These are phyloP conservation scores for Caenorhabditis sp. DNA, from an alignment of 2,888 invertebrate species.

Conservation along the genomic window DNA sequence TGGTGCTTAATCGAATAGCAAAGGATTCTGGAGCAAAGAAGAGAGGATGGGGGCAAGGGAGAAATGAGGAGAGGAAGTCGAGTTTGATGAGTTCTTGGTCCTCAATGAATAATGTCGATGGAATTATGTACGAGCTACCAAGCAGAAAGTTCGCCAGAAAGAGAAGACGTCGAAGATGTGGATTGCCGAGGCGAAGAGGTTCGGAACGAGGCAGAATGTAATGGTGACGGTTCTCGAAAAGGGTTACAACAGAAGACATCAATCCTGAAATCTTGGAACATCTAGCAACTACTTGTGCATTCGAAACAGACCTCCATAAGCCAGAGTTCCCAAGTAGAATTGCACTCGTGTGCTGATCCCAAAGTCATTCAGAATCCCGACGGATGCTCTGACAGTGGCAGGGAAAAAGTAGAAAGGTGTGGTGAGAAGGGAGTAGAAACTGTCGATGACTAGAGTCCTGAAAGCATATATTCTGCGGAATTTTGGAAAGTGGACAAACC, in stretches of 20 bases:
- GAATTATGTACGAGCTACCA: not conserved
- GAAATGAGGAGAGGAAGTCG: not conserved
- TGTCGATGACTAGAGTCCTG: conserved; percentile 16
- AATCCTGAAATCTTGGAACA: conserved; percentile 19
- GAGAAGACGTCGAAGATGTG: conserved; percentile 3
- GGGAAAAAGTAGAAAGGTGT: conserved; percentile 36
- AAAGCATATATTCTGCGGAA: not conserved
- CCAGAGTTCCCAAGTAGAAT: conserved; percentile 2
- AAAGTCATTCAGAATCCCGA: conserved; percentile 8
- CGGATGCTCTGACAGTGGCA: conserved; percentile 6
- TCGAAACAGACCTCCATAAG: conserved; percentile 3
- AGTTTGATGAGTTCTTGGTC: conserved; percentile 1
- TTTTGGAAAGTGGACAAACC: too few species aligned
- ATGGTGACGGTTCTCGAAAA: conserved; percentile 16
- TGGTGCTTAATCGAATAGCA: not conserved
- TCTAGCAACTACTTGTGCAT: too few species aligned
- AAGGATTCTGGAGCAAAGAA: not conserved
- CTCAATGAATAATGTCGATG: not conserved
- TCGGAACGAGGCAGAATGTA: conserved; percentile 4
- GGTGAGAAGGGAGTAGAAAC: conserved; percentile 17
- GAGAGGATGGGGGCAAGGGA: conserved; percentile 1
- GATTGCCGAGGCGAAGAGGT: not conserved
- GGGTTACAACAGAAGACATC: conserved; percentile 2
- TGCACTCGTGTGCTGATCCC: not conserved
- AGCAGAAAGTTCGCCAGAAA: not conserved